These are phyloP conservation scores for Abrostola triplasia DNA, from an alignment of 2,888 invertebrate species.

Conservation along the genomic window DNA sequence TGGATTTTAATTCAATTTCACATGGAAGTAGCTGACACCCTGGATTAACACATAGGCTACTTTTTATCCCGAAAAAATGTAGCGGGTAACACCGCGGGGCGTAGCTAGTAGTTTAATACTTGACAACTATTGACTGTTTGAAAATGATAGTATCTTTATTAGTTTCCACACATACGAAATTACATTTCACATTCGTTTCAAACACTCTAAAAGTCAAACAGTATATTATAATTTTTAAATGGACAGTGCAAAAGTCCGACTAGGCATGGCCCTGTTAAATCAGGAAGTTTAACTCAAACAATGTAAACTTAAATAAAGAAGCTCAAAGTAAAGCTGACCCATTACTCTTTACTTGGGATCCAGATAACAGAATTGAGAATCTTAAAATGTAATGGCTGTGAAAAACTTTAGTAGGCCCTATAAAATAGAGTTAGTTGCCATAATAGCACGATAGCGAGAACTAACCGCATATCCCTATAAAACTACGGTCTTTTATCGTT, in stretches of 20 bases:
- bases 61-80: no score
- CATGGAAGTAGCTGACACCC: no score
- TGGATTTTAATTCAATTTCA: no score
- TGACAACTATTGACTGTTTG: no score
- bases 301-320: constrained; percentile 26
- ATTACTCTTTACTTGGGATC: constrained; percentile 25
- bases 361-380: constrained; percentile 46
- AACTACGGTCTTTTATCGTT: constrained; percentile 77
- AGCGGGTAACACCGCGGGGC: no score
- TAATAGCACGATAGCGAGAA: constrained; percentile 53
- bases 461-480: constrained; percentile 59
- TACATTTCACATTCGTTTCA: no score
- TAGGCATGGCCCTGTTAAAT: constrained; percentile 7
- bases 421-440: constrained; percentile 56
- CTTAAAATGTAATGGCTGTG: constrained; percentile 45
- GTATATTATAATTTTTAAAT: no score
- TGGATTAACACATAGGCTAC: no score
- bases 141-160: no score
- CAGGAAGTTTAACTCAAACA: constrained; percentile 8
- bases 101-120: no score
- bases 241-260: constrained; percentile 18
- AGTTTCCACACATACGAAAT: no score
- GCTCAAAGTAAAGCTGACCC: constrained; percentile 20
- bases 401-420: constrained; percentile 52
- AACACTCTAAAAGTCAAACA: no score